Conservation (phyloP, 2,797 vertebrate genomes). For the Scyliorhinus canicula region DNA sequence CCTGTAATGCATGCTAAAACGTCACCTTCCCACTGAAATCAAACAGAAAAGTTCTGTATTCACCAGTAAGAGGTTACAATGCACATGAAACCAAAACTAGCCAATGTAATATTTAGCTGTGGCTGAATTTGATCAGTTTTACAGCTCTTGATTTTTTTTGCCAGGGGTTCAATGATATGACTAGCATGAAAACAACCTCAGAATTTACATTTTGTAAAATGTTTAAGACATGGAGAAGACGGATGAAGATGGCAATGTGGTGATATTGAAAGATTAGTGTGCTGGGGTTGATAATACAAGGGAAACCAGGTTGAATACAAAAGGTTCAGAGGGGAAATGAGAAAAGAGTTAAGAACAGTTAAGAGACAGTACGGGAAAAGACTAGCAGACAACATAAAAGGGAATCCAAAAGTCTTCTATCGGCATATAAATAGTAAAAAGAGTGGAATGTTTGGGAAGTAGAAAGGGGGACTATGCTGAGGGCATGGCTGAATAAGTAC, state of each 20-base stretch:
- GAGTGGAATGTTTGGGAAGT: no score
- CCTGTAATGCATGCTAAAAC: neutral
- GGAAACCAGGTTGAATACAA: no score
- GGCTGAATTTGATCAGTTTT: neutral
- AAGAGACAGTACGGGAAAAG: no score
- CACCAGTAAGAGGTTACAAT: neutral
- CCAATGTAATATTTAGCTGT: neutral
- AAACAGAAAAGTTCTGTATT: neutral
- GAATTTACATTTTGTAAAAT: neutral
- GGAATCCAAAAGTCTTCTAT: no score
- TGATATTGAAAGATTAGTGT: neutral
- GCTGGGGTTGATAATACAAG: no score
- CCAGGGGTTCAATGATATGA: neutral
- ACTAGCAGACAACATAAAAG: no score
- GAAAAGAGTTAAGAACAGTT: no score
- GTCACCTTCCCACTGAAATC: neutral
- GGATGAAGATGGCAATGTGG: neutral
- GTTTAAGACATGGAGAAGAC: neutral
- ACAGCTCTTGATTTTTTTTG: neutral
- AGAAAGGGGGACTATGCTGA: no score
- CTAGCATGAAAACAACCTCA: neutral
- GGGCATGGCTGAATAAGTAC: no score
- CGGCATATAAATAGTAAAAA: no score
- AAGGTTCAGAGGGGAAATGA: no score
- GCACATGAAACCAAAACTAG: neutral